Evolutionary conservation across 2,113 vertebrate species (phyloP), one percentile per base, ranked within the genome.

Genomic region (Channa argus): DNA sequence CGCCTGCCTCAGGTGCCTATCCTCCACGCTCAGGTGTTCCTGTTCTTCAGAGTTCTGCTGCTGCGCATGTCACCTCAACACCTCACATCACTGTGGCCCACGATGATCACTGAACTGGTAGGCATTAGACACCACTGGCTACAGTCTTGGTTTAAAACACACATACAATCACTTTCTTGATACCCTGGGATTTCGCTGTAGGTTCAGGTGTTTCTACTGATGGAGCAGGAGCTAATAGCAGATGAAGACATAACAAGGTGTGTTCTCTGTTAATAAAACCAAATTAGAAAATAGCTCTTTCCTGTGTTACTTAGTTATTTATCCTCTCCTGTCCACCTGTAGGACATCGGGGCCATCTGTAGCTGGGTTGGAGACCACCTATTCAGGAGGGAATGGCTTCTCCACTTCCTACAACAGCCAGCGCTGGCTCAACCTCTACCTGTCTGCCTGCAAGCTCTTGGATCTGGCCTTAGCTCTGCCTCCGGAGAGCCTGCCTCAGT

Each of bases 101-200:
- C 98, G 65, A 99, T 99, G 98, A 99, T 99, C 93, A 99, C 98
- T 34, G 98, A 99, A 84, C 94, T 99, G 95, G 98, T 99, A 85
- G 95, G 95, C 41, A 9, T 14, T 12, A 2, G 6, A 63, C 15
- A 5, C 44, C 39, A 5, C 47, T 41, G 36, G 58, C 8, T 12
- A 2, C 2, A 39, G 33, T 37, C 13, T 36, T 6, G 39, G 36
- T 6, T 5, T 14, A 0, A 34, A 45, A 3, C 7, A 41, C 6
- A 37, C 14, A 4, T 36, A 36, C 43, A 51, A 8, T 10, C 14
- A 2, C 34, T 71, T 24, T 3, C 36, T 33, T 67, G 45, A 58
- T 2, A 59, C 38, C 6, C 36, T 49, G 6, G 5, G 6, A 24
- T 54, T 14, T 50, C 11, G 2, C 34, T 71, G 51, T 41, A 93